Conservation (phyloP, 1,140 invertebrate species). For the Pteromalus puparum region DNA sequence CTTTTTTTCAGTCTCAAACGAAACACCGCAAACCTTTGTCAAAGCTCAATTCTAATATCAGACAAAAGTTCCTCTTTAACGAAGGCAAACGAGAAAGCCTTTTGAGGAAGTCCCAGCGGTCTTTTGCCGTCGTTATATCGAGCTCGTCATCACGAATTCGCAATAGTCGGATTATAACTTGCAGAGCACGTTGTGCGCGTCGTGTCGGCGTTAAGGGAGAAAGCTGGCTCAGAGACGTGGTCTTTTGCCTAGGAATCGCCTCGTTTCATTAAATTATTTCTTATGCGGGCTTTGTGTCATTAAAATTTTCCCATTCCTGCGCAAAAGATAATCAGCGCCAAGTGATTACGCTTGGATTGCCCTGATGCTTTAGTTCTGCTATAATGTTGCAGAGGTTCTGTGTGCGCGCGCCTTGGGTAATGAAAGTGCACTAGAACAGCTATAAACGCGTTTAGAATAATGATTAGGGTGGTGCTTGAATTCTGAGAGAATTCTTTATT, state of each 20-base stretch:
- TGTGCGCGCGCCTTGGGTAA: too few relatives aligned
- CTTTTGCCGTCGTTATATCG: background rate
- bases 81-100: background rate
- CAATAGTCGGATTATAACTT: conserved; percentile 5
- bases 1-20: too few relatives aligned
- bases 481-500: background rate
- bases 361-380: background rate
- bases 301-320: background rate
- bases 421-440: too few relatives aligned
- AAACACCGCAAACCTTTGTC: background rate
- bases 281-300: conserved; percentile 11
- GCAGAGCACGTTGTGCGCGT: background rate
- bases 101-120: background rate
- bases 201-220: background rate
- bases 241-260: background rate
- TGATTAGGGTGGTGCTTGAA: background rate
- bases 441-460: background rate
- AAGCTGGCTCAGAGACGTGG: background rate
- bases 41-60: background rate
- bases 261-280: conserved; percentile 20
- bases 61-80: background rate
- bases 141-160: background rate
- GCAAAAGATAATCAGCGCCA: background rate
- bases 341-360: background rate
- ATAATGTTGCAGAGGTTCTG: background rate